These are phyloP conservation scores for Sebastes steindachneri DNA, from an alignment of 2,797 vertebrate genomes.

Conservation along the genomic window DNA sequence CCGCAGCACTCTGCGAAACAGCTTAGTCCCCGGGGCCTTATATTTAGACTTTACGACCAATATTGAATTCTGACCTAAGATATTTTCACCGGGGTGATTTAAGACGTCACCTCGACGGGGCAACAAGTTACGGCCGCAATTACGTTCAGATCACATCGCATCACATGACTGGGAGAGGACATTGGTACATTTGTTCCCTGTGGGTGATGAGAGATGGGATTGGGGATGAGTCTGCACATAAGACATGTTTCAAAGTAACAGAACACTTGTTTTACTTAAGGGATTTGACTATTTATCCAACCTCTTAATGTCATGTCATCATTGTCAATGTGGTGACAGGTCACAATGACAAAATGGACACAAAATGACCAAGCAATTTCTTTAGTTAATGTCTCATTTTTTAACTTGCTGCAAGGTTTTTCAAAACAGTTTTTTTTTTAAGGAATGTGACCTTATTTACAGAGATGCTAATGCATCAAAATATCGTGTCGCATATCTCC, in stretches of 20 bases:
- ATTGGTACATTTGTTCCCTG: slow-evolving; percentile 43
- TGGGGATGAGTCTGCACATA: slow-evolving; percentile 13
- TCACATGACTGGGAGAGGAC: slow-evolving; percentile 48
- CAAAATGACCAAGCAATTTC: slow-evolving; percentile 12
- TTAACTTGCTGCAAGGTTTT: background rate
- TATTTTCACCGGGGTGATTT: slow-evolving; percentile 71
- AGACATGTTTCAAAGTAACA: slow-evolving; percentile 19
- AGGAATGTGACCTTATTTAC: slow-evolving; percentile 20
- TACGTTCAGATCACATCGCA: slow-evolving; percentile 44
- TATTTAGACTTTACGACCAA: slow-evolving; percentile 83
- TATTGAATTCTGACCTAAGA: slow-evolving; percentile 77
- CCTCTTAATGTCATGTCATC: slow-evolving; percentile 10
- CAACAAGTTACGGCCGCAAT: slow-evolving; percentile 49
- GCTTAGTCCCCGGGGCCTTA: slow-evolving; percentile 65
- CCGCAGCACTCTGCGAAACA: slow-evolving; percentile 60
- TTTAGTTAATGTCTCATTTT: background rate
- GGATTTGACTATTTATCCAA: slow-evolving; percentile 34
- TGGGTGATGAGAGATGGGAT: slow-evolving; percentile 42
- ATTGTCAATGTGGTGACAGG: slow-evolving; percentile 17
- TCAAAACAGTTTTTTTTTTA: background rate
- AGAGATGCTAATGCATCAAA: background rate
- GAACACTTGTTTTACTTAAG: slow-evolving; percentile 5
- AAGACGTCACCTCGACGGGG: slow-evolving; percentile 49
- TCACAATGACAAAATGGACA: slow-evolving; percentile 13
- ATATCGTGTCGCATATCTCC: slow-evolving; percentile 7